Percentiles rank a stretch among this genome's conserved stretches.
These are phyloP conservation scores for Aix galericulata DNA, from an alignment of 2,113 vertebrate species.

Conservation along the genomic window DNA sequence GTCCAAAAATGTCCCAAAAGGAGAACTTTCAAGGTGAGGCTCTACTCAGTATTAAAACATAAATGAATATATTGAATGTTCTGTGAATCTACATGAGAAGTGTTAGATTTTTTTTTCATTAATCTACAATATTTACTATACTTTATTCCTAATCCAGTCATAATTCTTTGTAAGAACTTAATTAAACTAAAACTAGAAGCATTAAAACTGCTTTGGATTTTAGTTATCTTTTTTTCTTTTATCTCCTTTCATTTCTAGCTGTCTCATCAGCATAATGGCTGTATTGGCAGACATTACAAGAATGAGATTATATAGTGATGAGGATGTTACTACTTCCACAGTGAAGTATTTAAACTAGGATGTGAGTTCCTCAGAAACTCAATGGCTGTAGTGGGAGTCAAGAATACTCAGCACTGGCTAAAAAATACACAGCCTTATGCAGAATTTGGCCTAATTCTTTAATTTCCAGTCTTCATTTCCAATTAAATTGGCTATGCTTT, in stretches of 20 bases:
- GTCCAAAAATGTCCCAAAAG: background rate
- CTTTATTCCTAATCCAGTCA: background rate
- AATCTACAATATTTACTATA: constrained; percentile 8
- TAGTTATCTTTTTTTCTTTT: constrained; percentile 4
- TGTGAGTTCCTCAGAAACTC: constrained; percentile 31
- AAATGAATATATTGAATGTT: background rate
- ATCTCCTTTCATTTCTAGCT: constrained; percentile 44
- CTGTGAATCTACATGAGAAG: background rate
- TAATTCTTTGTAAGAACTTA: constrained; percentile 21
- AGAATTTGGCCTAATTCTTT: background rate
- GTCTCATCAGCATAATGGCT: constrained; percentile 57
- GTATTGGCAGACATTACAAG: constrained; percentile 49
- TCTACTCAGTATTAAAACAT: background rate
- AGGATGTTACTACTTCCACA: background rate
- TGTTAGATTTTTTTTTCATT: background rate
- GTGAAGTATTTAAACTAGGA: constrained; percentile 23
- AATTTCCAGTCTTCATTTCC: background rate
- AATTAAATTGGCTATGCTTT: background rate
- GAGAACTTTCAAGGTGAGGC: background rate
- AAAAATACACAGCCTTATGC: background rate
- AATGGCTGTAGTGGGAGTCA: background rate
- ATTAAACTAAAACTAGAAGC: constrained; percentile 38
- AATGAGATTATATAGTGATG: constrained; percentile 46
- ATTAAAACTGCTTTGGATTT: constrained; percentile 21
- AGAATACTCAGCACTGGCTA: background rate